phyloP scores from a whole-genome alignment of 1,140 invertebrate genomes.

The Chionoecetes opilio region DNA sequence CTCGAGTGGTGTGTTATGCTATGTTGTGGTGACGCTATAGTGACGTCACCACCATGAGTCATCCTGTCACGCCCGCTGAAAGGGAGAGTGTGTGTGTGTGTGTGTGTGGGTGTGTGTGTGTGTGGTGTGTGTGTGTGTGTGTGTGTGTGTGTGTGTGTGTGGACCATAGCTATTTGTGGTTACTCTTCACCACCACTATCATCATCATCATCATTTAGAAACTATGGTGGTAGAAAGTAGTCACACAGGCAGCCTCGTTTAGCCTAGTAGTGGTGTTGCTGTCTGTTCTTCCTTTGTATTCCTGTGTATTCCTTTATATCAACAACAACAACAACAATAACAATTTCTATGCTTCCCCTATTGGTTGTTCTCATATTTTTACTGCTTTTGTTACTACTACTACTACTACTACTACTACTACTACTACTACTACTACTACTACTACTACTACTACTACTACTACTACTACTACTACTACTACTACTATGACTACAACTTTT shows the following conservation, averaged over 20 bases:
- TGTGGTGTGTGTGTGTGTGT: too few relatives aligned
- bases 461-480: neutral
- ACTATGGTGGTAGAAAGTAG: too few relatives aligned
- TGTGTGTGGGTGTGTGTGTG: too few relatives aligned
- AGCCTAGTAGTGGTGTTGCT: too few relatives aligned
- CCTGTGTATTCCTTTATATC: too few relatives aligned
- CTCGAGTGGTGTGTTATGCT: neutral
- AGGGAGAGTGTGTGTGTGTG: too few relatives aligned
- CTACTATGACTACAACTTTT: neutral
- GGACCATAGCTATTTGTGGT: neutral
- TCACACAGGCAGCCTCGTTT: too few relatives aligned
- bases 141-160: too few relatives aligned
- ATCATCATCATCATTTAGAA: neutral
- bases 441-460: slow-evolving; percentile 11
- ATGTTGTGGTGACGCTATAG: neutral
- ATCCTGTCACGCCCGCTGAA: neutral
- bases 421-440: slow-evolving; percentile 11
- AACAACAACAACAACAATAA: too few relatives aligned
- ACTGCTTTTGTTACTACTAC: neutral
- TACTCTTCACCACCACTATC: neutral
- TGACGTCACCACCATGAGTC: slow-evolving; percentile 3
- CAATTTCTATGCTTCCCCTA: too few relatives aligned
- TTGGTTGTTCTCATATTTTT: too few relatives aligned
- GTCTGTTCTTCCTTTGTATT: too few relatives aligned
- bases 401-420: neutral